Conservation (phyloP, 2,888 invertebrate genomes). For the Rugalucina vietnamica region DNA sequence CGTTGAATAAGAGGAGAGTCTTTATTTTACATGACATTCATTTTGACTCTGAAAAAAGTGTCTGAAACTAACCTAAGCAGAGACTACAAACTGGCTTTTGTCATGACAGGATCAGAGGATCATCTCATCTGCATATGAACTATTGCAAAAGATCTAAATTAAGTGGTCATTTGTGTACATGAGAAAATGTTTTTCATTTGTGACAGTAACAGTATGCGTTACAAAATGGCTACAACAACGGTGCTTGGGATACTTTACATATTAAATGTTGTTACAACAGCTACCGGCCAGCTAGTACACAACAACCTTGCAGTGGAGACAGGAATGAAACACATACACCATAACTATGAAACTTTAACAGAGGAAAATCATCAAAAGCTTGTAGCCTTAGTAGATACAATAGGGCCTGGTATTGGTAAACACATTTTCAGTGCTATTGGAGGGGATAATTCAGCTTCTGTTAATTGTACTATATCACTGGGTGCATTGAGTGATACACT, state of each 20-base stretch:
- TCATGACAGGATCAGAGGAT: too few species aligned
- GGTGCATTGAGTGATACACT: neutral
- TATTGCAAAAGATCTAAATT: neutral
- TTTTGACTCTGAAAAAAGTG: neutral
- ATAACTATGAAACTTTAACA: neutral
- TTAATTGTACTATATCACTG: neutral
- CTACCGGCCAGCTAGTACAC: neutral
- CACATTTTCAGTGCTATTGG: neutral
- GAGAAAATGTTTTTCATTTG: neutral
- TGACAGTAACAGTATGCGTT: neutral
- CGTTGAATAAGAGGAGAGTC: neutral
- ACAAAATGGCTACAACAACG: too few species aligned
- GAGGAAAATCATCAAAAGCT: neutral
- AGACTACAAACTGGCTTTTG: too few species aligned
- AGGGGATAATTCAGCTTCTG: neutral
- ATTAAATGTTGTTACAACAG: too few species aligned
- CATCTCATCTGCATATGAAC: too few species aligned
- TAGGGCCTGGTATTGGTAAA: neutral
- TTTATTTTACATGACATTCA: neutral
- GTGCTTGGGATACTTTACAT: too few species aligned
- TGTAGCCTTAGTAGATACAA: neutral
- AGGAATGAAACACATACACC: neutral
- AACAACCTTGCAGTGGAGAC: neutral
- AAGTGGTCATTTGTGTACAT: neutral
- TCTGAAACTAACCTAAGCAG: too few species aligned